These are phyloP conservation scores for Thinocorus orbignyianus DNA, from an alignment of 2,113 vertebrate species.

Conservation along the genomic window DNA sequence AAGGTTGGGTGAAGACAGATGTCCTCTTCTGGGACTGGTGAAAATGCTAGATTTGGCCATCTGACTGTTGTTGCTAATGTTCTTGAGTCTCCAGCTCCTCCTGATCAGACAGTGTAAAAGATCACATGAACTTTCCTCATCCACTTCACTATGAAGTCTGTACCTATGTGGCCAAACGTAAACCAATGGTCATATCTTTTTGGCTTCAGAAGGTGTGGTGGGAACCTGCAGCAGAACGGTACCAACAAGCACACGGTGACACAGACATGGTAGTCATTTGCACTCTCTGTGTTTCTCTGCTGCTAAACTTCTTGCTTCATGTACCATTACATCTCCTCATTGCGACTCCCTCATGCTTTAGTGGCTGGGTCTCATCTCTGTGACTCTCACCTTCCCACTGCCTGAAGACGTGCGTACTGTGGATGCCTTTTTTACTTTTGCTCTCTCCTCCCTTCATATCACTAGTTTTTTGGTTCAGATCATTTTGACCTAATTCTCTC, in stretches of 20 bases:
- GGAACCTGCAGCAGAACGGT: neutral
- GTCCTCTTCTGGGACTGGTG: neutral
- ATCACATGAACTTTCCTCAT: neutral
- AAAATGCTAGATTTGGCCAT: neutral
- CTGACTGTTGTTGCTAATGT: neutral
- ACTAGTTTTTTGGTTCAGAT: neutral
- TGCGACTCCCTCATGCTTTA: neutral
- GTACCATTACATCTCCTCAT: neutral
- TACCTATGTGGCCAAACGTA: accelerated
- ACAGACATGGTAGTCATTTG: accelerated
- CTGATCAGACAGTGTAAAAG: neutral
- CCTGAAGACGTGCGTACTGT: neutral
- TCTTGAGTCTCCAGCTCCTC: neutral
- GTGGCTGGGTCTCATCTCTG: neutral
- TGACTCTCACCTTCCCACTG: neutral
- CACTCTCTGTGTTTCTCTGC: neutral
- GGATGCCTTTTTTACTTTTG: neutral
- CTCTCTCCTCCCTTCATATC: neutral
- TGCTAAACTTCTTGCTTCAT: neutral
- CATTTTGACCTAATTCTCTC: constrained; percentile 31
- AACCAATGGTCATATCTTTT: accelerated
- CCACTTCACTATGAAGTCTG: neutral
- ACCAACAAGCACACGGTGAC: neutral
- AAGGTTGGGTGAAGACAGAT: neutral
- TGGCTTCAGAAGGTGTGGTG: neutral